Evolutionary conservation across 2,797 vertebrate species (phyloP).

Genomic region (Hemibagrus guttatus): DNA sequence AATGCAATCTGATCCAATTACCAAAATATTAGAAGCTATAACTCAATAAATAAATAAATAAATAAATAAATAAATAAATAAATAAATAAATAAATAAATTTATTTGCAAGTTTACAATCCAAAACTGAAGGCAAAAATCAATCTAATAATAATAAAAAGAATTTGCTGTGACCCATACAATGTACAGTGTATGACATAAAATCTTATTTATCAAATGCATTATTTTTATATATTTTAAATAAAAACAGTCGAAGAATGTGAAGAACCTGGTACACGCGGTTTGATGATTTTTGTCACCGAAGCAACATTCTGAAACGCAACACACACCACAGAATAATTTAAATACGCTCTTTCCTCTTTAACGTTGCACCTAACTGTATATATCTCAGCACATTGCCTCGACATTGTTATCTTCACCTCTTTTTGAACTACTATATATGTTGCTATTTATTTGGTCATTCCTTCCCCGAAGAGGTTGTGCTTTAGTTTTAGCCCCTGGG

Average conservation of each 20-base stretch:
- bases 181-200: neutral
- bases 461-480: neutral
- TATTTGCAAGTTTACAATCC: neutral
- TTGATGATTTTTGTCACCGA: no score
- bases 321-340: neutral
- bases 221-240: neutral
- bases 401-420: neutral
- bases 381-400: neutral
- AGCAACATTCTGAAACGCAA: no score
- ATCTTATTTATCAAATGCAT: neutral
- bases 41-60: no score
- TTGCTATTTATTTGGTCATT: neutral
- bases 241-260: neutral
- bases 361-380: constrained; percentile 18
- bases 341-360: neutral
- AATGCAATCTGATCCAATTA: no score
- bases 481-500: neutral
- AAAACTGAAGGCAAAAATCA: neutral
- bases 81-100: no score
- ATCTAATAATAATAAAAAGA: neutral
- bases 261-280: no score
- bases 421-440: no score
- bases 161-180: neutral
- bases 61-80: no score
- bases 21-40: no score